Evolutionary conservation across 2,888 invertebrate species (phyloP), one percentile per base, ranked within the genome.

Genomic region (Erebia epiphron): DNA sequence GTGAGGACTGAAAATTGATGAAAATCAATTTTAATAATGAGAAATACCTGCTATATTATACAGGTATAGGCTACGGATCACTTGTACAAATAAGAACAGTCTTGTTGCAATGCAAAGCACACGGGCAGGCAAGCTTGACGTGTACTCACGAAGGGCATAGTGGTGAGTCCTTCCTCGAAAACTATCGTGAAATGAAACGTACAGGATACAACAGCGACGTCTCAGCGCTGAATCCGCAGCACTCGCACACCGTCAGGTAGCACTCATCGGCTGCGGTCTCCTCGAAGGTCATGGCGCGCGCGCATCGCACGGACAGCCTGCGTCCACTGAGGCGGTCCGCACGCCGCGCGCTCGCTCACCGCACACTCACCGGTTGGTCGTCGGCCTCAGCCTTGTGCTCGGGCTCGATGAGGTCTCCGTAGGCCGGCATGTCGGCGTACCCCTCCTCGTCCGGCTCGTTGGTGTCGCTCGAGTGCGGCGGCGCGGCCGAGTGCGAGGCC

Each of bases 221-320:
- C 89, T 93, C 93, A 62, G 89, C 84, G 91, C 90, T 92, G 91
- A 93, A 94, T 79, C 93, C 93, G 87, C 94, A 94, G 84, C 94
- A 94, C 84, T 94, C 93, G 88, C 93, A 94, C 86, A 93, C 93
- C 76, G 89, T 88, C 77, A 91, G 86, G 84, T 90, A 91, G 84
- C 90, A 88, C 85, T 91, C 89, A 86, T 93, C 92, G 78, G 83
- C 92, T 77, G 83, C 88, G 79, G 87, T 82, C 86, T 89, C 89
- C 85, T 91, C 92, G 90, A 91, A 90, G 92, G 90, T 91, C 92
- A 92, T 92, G 88, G 89, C 91, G 91, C 92, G 91, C 91, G 90
- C 91, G 92, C 92, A 89, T 89, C 86, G 86, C 86, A 78, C 90
- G 89, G 82, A 79, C 81, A 79, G 79, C 82, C 83, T 80, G 80